Conservation (phyloP, 1,140 invertebrate genomes). For the Trichogramma pretiosum region DNA sequence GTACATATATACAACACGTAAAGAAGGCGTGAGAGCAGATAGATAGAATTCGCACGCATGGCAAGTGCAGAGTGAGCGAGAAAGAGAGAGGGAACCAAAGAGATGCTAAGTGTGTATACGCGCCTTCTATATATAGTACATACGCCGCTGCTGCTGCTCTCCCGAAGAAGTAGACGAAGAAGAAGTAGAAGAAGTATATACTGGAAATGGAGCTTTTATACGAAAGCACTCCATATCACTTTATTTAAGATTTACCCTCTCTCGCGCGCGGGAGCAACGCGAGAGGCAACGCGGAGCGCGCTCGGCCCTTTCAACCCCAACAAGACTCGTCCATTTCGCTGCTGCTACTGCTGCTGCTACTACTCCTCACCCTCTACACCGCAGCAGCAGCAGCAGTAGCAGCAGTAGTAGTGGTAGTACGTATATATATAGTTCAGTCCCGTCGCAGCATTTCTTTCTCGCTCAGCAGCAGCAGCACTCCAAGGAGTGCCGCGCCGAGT, state of each 20-base stretch:
- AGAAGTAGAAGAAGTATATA: too few species aligned
- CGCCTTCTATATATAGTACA: too few species aligned
- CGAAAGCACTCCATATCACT: conserved; percentile 49
- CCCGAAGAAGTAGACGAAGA: conserved; percentile 21
- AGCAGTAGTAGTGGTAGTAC: too few species aligned
- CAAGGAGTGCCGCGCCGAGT: conserved; percentile 18
- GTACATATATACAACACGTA: conserved; percentile 10
- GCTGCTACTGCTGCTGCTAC: too few species aligned
- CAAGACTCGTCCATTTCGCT: conserved; percentile 48
- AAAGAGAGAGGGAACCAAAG: conserved; percentile 9
- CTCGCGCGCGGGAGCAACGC: too few species aligned
- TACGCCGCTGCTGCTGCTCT: background rate
- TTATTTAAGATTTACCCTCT: conserved; percentile 50
- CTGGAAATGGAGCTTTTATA: conserved; percentile 48
- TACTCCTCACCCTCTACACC: background rate
- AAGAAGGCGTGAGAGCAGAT: background rate
- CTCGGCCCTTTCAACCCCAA: conserved; percentile 45
- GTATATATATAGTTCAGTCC: too few species aligned
- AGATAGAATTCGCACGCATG: conserved; percentile 13
- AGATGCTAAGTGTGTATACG: too few species aligned
- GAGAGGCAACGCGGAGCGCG: too few species aligned
- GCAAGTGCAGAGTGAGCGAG: conserved; percentile 7
- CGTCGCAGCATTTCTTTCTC: too few species aligned
- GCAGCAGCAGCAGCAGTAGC: too few species aligned
- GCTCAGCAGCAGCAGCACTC: conserved; percentile 19